These are phyloP conservation scores for Bungarus multicinctus DNA, from an alignment of 2,113 vertebrate species.

Conservation along the genomic window DNA sequence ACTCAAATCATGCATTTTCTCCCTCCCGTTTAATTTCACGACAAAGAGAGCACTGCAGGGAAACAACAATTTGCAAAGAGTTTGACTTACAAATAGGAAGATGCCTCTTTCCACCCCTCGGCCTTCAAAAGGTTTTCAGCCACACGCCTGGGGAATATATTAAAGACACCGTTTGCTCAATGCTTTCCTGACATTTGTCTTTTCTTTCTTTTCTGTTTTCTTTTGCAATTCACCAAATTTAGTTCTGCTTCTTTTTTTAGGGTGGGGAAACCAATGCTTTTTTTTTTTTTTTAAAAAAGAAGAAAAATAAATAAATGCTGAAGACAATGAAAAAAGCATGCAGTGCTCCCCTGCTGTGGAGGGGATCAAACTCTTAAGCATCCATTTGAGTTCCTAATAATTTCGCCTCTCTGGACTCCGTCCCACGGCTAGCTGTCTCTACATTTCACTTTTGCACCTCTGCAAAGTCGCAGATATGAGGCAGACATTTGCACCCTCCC, in stretches of 20 bases:
- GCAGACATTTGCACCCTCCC: neutral
- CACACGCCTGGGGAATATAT: slow-evolving; percentile 74
- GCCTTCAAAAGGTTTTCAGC: slow-evolving; percentile 77
- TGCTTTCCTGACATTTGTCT: slow-evolving; percentile 65
- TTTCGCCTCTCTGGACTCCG: slow-evolving; percentile 49
- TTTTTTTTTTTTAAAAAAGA: neutral
- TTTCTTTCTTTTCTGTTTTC: no score
- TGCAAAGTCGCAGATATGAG: slow-evolving; percentile 36
- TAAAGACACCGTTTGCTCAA: slow-evolving; percentile 75
- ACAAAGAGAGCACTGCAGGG: slow-evolving; percentile 73
- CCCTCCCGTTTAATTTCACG: neutral
- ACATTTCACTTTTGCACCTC: slow-evolving; percentile 30
- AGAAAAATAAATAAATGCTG: slow-evolving; percentile 33
- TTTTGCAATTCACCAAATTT: slow-evolving; percentile 67
- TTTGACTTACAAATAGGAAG: slow-evolving; percentile 76
- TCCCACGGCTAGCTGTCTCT: slow-evolving; percentile 61
- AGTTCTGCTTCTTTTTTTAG: slow-evolving; percentile 48
- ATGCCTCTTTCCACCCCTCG: slow-evolving; percentile 73
- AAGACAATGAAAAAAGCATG: slow-evolving; percentile 58
- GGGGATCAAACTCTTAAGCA: slow-evolving; percentile 55
- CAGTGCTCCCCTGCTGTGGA: slow-evolving; percentile 57
- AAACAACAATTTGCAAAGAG: slow-evolving; percentile 74
- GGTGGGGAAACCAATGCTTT: neutral
- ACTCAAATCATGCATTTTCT: slow-evolving; percentile 49
- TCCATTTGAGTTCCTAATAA: slow-evolving; percentile 68